Conservation (phyloP, 2,797 vertebrate genomes). For the Oophaga sylvatica region DNA sequence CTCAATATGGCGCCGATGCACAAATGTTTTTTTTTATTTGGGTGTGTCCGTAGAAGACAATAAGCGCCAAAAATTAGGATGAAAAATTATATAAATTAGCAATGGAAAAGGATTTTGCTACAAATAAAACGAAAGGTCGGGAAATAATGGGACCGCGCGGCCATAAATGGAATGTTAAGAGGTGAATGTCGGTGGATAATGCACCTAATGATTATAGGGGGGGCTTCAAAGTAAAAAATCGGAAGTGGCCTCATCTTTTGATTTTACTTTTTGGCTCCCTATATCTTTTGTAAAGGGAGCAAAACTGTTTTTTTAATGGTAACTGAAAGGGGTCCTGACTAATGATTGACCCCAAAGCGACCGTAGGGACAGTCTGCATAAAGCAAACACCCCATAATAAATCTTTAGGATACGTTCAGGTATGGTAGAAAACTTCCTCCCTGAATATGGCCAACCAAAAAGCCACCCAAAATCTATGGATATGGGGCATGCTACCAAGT, state of each 20-base stretch:
- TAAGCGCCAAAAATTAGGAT: neutral
- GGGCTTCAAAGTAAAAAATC: neutral
- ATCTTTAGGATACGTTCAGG: neutral
- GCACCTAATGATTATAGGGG: neutral
- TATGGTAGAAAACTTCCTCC: neutral
- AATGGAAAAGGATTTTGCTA: neutral
- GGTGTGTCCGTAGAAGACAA: conserved; percentile 10
- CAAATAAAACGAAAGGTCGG: neutral
- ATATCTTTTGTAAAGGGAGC: neutral
- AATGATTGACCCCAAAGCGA: no score
- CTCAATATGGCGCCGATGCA: neutral
- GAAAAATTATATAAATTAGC: neutral
- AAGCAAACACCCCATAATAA: neutral
- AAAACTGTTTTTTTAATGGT: no score
- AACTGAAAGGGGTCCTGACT: neutral
- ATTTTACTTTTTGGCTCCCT: neutral
- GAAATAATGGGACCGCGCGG: neutral
- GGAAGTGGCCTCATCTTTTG: no score
- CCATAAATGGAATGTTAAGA: no score
- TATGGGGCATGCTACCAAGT: neutral
- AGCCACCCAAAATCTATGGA: neutral
- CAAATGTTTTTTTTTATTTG: neutral
- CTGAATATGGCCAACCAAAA: neutral
- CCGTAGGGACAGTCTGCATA: no score
- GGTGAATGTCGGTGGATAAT: no score